Base-by-base conservation (phyloP, 2,888 invertebrate species). In the Polymixis flavicincta region DNA sequence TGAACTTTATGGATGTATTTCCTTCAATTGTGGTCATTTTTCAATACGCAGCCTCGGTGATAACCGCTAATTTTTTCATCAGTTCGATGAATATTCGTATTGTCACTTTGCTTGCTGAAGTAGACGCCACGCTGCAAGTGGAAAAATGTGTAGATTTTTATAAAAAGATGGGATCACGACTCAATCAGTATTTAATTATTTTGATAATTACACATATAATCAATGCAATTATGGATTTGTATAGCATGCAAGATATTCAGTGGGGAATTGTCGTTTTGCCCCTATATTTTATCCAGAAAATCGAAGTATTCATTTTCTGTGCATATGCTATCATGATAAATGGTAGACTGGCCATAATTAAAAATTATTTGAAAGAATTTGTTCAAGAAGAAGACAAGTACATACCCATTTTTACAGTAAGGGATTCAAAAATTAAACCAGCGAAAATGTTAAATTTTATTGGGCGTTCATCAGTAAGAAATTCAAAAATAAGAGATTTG, bases 261-360 rank as follows among this genome's bases (percentile, higher is more conserved):
- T 76, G 79, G 48, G 83, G 83, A 60, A 45, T 88, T 1, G 0
- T 69, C 0, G 7, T 61, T 57, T 50, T 37, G 0, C 83, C 85
- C 0, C 52, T 91, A 25, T 90, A 87, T 52, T 84, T 89, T 32
- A 81, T 89, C 32, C 92, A 93, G 77, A 89, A 92, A 71, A 74
- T 94, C 0, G 91, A 93, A 85, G 86, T 93, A 48, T 74, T 90
- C 87, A 2, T 91, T 94, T 78, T 92, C 89, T 75, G 85, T 89
- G 59, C 76, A 89, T 78, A 90, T 93, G 45, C 86, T 37, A 78
- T 80, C 42, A 90, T 91, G 90, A 59, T 93, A 13, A 90, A 85
- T 25, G 37, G 74, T 8, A 90, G 94, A 76, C 80, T 95, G 4
- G 50, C 57, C 13, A 57, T 92, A 13, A 87, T 95, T 19, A 94